A percentile compares a stretch with the other conserved stretches of the same genome.
Evolutionary conservation across 2,888 invertebrate genomes (phyloP).

Genomic region (Siphonodentalium dalli): DNA sequence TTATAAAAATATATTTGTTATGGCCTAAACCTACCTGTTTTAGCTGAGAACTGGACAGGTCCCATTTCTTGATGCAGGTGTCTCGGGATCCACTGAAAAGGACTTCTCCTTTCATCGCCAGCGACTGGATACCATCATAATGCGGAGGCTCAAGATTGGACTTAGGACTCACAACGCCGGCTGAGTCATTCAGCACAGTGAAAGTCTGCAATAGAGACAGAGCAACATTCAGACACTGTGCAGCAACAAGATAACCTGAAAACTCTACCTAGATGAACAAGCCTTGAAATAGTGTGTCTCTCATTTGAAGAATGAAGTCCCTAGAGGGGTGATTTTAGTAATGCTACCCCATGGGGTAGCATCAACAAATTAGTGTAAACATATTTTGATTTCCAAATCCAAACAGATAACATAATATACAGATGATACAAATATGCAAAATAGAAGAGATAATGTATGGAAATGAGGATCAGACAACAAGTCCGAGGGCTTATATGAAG

Average conservation of each 20-base stretch:
- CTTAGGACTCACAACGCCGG: conserved; percentile 70
- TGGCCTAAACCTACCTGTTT: conserved; percentile 55
- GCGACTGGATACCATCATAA: conserved; percentile 87
- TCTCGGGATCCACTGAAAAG: conserved; percentile 86
- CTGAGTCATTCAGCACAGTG: conserved; percentile 66
- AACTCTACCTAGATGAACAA: neutral
- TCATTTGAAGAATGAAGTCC: too few relatives aligned
- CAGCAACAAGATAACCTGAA: neutral
- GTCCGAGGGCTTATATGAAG: too few relatives aligned
- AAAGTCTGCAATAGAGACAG: conserved; percentile 59
- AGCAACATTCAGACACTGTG: neutral
- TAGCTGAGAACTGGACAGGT: conserved; percentile 67
- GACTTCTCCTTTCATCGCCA: conserved; percentile 73
- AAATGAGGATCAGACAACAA: too few relatives aligned
- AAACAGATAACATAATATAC: too few relatives aligned
- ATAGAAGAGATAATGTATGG: too few relatives aligned
- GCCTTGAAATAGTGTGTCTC: too few relatives aligned
- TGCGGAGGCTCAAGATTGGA: conserved; percentile 83
- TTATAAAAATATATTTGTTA: too few relatives aligned
- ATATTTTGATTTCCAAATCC: too few relatives aligned
- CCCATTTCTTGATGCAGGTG: conserved; percentile 86
- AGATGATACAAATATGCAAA: too few relatives aligned
- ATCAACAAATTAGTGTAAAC: neutral
- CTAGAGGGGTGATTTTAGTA: too few relatives aligned
- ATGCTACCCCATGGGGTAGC: too few relatives aligned